Evolutionary conservation across 2,113 vertebrate species (phyloP).

Genomic region (Grammomys surdaster): DNA sequence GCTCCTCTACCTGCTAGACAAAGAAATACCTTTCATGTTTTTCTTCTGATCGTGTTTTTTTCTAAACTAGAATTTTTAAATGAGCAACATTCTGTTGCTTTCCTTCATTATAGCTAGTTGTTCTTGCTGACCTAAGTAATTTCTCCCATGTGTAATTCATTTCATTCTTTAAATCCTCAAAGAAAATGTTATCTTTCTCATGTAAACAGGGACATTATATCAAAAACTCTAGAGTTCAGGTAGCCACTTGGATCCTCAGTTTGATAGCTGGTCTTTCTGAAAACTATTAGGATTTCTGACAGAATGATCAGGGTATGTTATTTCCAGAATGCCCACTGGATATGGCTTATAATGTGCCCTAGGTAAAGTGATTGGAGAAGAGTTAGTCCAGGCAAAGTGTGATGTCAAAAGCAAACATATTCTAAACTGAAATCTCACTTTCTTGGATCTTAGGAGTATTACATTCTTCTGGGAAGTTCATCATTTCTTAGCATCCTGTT

Average conservation of each 20-base stretch:
- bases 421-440: not conserved
- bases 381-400: not conserved
- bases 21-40: not conserved
- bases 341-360: not conserved
- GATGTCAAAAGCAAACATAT: not conserved
- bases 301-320: not conserved
- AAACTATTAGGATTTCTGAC: slow-evolving; percentile 22
- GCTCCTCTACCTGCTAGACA: not conserved
- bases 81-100: not conserved
- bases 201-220: not conserved
- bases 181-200: not conserved
- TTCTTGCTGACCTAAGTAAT: not conserved
- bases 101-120: not conserved
- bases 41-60: not conserved
- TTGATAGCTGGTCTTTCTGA: not conserved
- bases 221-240: not conserved
- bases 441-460: not conserved
- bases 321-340: not conserved
- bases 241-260: not conserved
- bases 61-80: not conserved
- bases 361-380: not conserved
- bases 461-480: not conserved
- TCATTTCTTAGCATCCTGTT: not conserved
- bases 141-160: not conserved
- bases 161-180: not conserved